These are phyloP conservation scores for Phrynocephalus versicolor DNA, from an alignment of 2,113 vertebrate species.

Conservation along the genomic window DNA sequence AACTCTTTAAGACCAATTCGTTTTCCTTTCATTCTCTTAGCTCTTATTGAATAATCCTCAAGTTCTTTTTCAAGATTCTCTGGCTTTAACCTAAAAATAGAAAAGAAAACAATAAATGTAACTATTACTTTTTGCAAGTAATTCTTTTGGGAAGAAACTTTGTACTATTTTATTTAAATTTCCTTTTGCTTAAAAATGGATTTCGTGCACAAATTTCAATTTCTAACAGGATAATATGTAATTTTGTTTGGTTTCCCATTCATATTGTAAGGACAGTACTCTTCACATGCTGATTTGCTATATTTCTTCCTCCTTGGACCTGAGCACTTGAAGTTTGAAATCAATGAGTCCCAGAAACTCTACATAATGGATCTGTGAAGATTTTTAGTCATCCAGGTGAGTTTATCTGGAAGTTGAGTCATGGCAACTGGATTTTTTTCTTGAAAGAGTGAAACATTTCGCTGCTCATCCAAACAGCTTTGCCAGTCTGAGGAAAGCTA, in stretches of 20 bases:
- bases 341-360: not conserved
- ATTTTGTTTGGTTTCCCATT: not conserved
- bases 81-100: slow-evolving; percentile 82
- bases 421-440: too few species aligned
- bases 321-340: not conserved
- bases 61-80: slow-evolving; percentile 83
- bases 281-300: not conserved
- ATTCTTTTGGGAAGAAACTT: too few species aligned
- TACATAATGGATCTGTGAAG: not conserved
- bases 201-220: not conserved
- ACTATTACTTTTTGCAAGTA: not conserved
- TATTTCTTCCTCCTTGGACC: not conserved
- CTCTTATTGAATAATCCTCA: slow-evolving; percentile 78
- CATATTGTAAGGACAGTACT: not conserved
- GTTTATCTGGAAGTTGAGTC: not conserved
- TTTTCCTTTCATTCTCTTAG: slow-evolving; percentile 74
- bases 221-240: not conserved
- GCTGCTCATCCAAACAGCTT: too few species aligned
- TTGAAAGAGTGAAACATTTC: too few species aligned
- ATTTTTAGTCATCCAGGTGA: too few species aligned
- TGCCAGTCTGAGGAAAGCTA: too few species aligned
- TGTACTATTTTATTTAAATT: not conserved
- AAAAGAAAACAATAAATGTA: not conserved
- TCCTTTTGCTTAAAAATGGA: not conserved
- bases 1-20: slow-evolving; percentile 80